Evolutionary conservation across 2,888 invertebrate species (phyloP), one percentile per base, ranked within the genome.

Genomic region (Lasioglossum lativentre): DNA sequence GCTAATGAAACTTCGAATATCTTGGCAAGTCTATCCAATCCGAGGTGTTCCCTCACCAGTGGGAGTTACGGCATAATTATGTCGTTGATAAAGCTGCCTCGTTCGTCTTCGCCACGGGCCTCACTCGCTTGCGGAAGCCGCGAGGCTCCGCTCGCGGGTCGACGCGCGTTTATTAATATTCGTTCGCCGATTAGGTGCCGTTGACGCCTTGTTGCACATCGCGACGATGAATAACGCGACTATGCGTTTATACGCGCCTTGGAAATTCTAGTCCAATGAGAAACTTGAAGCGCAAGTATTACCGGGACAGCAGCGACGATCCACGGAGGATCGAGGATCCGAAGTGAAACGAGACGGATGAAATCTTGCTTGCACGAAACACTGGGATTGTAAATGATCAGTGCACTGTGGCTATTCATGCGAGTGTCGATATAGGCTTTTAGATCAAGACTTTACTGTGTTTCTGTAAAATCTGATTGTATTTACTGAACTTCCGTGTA

Each of bases 1-100:
- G 87, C 88, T 92, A 92, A 93, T 92, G 91, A 90, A 92, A 92
- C 91, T 92, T 91, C 80, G 90, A 91, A 84, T 91, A 92, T 91
- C 88, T 90, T 89, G 88, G 89, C 89, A 88, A 91, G 91, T 90
- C 88, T 88, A 85, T 91, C 81, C 83, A 85, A 86, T 78, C 75
- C 76, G 63, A 73, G 79, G 19, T 47, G 70, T 73, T 68, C 80
- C 90, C 71, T 80, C 79, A 66, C 86, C 86, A 75, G 75, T 77
- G 86, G 87, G 87, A 90, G 90, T 91, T 90, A 88, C 88, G 74
- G 89, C 85, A 91, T 93, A 92, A 93, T 92, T 91, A 92, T 90
- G 90, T 86, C 77, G 88, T 85, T 90, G 90, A 90, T 92, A 91
- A 91, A 90, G 82, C 88, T 77, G 70, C 70, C 78, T 68, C 77